phyloP scores from a whole-genome alignment of 2,888 invertebrate genomes.

The Epirrita christyi region DNA sequence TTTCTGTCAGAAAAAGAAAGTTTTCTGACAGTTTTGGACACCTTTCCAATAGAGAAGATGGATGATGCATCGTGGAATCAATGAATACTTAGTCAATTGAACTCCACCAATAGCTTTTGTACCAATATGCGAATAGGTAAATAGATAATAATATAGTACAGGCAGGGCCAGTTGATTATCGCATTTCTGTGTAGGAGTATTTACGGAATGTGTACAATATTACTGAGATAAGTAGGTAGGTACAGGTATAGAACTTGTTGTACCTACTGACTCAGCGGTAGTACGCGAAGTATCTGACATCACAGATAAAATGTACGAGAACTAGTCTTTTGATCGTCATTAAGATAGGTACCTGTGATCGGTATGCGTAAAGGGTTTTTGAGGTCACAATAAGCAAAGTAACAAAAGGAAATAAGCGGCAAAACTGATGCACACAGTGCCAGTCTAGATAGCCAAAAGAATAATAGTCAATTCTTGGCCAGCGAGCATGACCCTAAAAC shows the following conservation, averaged over 20 bases:
- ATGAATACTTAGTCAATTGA: too few species aligned
- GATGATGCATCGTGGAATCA: too few species aligned
- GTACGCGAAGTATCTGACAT: constrained; percentile 39
- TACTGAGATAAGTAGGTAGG: not conserved
- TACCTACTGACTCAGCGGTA: constrained; percentile 42
- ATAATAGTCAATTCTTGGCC: too few species aligned
- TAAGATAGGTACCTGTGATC: constrained; percentile 12
- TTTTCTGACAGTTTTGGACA: too few species aligned
- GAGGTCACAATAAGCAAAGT: constrained; percentile 3
- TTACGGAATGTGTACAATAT: constrained; percentile 32
- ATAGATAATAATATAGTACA: not conserved
- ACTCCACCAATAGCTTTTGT: not conserved
- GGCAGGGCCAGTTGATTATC: constrained; percentile 25
- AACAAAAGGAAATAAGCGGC: not conserved
- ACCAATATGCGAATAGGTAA: not conserved
- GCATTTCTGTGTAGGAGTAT: constrained; percentile 42
- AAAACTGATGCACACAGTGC: too few species aligned
- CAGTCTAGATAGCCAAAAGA: too few species aligned
- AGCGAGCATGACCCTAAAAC: too few species aligned
- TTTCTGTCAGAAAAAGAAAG: too few species aligned
- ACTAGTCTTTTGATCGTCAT: constrained; percentile 12
- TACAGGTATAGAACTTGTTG: not conserved
- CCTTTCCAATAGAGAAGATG: too few species aligned
- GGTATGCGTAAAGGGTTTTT: constrained; percentile 15
- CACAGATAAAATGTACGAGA: constrained; percentile 18